Base-by-base conservation (phyloP, 1,140 invertebrate genomes). In the Galleria mellonella region DNA sequence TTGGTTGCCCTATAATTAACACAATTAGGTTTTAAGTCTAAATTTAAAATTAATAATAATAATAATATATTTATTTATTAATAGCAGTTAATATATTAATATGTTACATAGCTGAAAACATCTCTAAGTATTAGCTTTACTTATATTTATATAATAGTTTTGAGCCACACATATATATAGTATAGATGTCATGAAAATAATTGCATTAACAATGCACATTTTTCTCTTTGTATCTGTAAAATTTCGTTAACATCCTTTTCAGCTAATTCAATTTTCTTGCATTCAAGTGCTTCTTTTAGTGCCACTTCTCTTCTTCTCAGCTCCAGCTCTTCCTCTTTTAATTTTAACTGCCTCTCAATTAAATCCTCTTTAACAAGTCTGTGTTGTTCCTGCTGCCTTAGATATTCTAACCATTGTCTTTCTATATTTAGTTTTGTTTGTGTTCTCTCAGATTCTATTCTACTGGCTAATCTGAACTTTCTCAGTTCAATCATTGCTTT, bases 341-440 rank as follows among this genome's bases (percentile, higher is more conserved):
- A 46, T 46, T 59, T 58, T 12, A 64, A 53, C 48, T 47, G 54
- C 15, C 42, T 57, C 9, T 62, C 61, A 43, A 36, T 54, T 40
- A 67, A 43, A 9, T 67, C 47, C 46, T 66, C 65, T 43, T 44
- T 55, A 38, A 49, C 32, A 23, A 48, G 29, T 28, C 43, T 64
- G 8, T 60, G 45, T 23, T 55, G 47, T 49, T 72, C 65, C 49
- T 64, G 50, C 27, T 51, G 51, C 13, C 53, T 60, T 47, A 72
- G 43, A 48, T 66, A 66, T 51, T 69, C 58, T 28, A 72, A 44
- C 65, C 69, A 69, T 36, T 69, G 69, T 44, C 51, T 72, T 35
- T 72, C 62, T 35, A 69, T 49, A 37, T 58, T 50, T 33, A 66
- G 48, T 51, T 72, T 72, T 32, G 53, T 56, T 45, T 66, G 61